Base-by-base conservation (phyloP, 1,140 invertebrate genomes). In the Drosophila tsacasi region DNA sequence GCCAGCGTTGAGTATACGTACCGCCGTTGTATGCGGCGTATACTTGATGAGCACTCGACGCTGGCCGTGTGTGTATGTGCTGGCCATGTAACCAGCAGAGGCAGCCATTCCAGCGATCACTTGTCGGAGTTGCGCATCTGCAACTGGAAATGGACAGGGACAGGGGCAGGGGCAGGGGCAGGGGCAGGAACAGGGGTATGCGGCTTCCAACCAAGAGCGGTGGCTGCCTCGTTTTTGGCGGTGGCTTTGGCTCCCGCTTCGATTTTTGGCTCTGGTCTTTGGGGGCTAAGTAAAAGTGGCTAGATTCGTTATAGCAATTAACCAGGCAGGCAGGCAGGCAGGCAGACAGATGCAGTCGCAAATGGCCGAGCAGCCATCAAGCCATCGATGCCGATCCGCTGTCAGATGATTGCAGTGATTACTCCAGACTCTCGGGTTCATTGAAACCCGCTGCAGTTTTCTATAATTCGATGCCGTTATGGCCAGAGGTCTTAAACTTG, bases 271-370 rank as follows among this genome's bases (percentile, higher is more conserved):
- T 64, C 46, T 57, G 68, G 76, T 50, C 44, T 64, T 82, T 46
- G 76, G 75, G 72, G 42, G 46, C 63, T 37, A 44, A 76, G 81
- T 89, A 90, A 90, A 90, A 90, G 85, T 82, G 79, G 79, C 81
- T 80, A 90, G 85, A 89, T 89, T 90, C 85, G 85, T 69, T 79
- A 90, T 81, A 90, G 85, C 85, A 90, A 90, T 90, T 90, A 90
- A 81, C 76, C 79, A 68, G 21, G 50, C 44, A 66, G 52, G 54
- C 32, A 23, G 50, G n/a, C 50, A 3, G 50, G 2, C 50, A 67
- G 65, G 47, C 66, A 49, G 19, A 54, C 39, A 27, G 30, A n/a
- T 61, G 25, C 23, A 58, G 61, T 39, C 59, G 69, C 58, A 72
- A 76, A 62, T 66, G 52, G 79, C 58, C 79, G 32, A 50, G 58